Percentiles rank a stretch among this genome's conserved stretches.
Conservation (phyloP, 2,113 vertebrate species). For the Xiphias gladius region DNA sequence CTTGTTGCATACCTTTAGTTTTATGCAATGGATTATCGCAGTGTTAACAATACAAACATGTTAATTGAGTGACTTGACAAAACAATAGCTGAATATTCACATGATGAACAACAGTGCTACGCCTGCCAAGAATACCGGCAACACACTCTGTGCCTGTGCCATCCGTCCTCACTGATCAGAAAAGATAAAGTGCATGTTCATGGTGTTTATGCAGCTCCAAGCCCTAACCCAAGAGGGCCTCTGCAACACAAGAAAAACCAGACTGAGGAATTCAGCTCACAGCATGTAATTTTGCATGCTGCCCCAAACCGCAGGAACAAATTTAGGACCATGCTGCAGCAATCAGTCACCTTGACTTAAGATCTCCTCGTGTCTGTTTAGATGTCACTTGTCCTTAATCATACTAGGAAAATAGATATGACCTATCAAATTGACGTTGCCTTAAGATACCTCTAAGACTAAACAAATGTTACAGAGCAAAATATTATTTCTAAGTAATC, state of each 20-base stretch:
- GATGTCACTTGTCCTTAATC: constrained; percentile 16
- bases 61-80: background rate
- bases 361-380: constrained; percentile 21
- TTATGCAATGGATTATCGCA: background rate
- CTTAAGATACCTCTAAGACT: constrained; percentile 1
- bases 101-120: background rate
- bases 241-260: constrained; percentile 56
- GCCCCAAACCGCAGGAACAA: constrained; percentile 29
- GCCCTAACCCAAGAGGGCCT: constrained; percentile 52
- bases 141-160: constrained; percentile 17
- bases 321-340: constrained; percentile 21
- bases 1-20: background rate
- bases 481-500: constrained; percentile 1
- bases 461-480: constrained; percentile 14
- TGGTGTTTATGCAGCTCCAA: constrained; percentile 3
- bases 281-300: constrained; percentile 48
- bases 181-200: constrained; percentile 43
- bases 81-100: background rate
- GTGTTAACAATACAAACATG: background rate
- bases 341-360: constrained; percentile 51
- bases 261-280: constrained; percentile 56
- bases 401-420: constrained; percentile 30
- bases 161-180: constrained; percentile 49
- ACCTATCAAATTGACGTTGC: constrained; percentile 11
- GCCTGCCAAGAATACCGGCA: constrained; percentile 18